Conservation (phyloP, 2,113 vertebrate genomes). For the Pantherophis guttatus region DNA sequence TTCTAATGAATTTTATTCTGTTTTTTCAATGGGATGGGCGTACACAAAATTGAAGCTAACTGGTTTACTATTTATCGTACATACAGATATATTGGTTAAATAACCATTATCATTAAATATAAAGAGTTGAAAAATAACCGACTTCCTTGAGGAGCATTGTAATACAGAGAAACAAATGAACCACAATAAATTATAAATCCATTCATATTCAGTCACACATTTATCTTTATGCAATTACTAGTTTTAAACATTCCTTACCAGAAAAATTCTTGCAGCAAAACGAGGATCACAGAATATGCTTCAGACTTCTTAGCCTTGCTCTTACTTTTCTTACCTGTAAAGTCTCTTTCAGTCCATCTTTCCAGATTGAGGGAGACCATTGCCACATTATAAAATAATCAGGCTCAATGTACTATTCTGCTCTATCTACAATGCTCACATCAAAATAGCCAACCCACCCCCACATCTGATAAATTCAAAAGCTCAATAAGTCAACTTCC, state of each 20-base stretch:
- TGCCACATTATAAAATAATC: background rate
- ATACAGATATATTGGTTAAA: background rate
- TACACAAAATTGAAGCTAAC: background rate
- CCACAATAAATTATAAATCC: background rate
- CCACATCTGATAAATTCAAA: background rate
- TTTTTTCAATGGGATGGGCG: background rate
- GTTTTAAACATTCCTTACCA: conserved; percentile 49
- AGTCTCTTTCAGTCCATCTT: background rate
- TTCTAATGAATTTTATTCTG: background rate
- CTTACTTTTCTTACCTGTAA: conserved; percentile 61
- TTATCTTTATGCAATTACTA: conserved; percentile 75
- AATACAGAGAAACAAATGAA: conserved; percentile 27
- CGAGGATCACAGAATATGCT: background rate
- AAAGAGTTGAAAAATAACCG: background rate
- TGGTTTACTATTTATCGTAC: background rate
- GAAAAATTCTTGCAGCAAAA: background rate
- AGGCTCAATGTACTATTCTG: background rate
- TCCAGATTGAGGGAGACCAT: background rate
- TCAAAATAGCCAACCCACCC: background rate
- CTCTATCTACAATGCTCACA: background rate
- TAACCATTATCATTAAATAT: background rate
- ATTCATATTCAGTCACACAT: background rate
- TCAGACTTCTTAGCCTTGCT: background rate
- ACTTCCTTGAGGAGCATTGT: conserved; percentile 70
- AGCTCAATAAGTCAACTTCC: background rate